Percentiles rank a stretch among this genome's conserved stretches.
phyloP scores from a whole-genome alignment of 2,113 vertebrate genomes.

The Halcyon senegalensis region DNA sequence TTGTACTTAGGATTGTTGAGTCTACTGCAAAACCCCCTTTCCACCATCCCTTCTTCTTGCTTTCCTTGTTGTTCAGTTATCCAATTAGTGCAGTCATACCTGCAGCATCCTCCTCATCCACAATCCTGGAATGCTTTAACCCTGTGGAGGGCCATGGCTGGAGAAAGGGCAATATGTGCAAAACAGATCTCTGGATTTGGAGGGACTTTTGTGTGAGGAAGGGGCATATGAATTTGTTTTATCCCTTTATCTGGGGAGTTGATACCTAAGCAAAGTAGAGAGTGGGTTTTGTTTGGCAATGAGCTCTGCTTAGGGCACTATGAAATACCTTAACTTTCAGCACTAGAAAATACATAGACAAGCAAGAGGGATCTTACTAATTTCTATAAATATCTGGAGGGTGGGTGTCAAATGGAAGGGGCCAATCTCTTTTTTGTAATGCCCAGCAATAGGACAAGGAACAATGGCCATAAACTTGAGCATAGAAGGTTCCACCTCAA shows the following conservation, averaged over 20 bases:
- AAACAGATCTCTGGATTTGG: neutral
- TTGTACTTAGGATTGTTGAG: neutral
- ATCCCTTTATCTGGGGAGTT: neutral
- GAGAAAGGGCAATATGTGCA: neutral
- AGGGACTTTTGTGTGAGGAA: neutral
- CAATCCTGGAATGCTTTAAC: neutral
- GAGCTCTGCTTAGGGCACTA: neutral
- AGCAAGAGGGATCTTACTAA: too few species aligned
- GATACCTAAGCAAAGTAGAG: neutral
- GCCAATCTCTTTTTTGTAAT: too few species aligned
- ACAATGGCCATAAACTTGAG: too few species aligned
- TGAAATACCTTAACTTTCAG: neutral
- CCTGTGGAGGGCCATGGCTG: neutral
- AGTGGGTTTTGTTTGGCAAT: neutral
- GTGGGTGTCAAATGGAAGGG: too few species aligned
- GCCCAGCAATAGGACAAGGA: too few species aligned
- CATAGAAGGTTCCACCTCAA: too few species aligned
- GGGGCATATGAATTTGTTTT: neutral
- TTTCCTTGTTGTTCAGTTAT: neutral
- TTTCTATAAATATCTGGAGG: too few species aligned
- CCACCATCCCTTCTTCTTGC: neutral
- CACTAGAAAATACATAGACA: neutral
- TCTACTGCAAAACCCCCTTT: neutral
- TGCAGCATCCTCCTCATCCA: neutral
- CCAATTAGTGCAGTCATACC: constrained; percentile 21